Evolutionary conservation across 2,888 invertebrate species (phyloP), one percentile per base, ranked within the genome.

Genomic region (Pycnomerus fuliginosus): DNA sequence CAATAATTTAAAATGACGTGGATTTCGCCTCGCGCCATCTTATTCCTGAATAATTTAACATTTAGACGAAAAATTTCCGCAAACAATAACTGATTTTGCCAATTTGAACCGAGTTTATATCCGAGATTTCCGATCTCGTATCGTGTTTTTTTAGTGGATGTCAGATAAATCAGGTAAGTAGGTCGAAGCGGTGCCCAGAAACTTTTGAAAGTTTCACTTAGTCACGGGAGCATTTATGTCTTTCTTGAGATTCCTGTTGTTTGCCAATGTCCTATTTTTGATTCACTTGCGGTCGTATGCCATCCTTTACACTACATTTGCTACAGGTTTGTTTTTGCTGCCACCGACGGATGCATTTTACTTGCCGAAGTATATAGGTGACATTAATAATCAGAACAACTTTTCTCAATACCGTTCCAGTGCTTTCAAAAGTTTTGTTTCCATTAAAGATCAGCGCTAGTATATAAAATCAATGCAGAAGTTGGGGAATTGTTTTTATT

Each of bases 161-260:
- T 52, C 52, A 62, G 62, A 65, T 65, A 65, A 67, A 67, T 65
- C 66, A 64, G 65, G 64, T 61, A 55, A 37, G 28, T 46, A 41
- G 66, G 67, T 64, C 66, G 64, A 56, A 55, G 45, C 53, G 62
- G 64, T 61, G 64, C 58, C 60, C 54, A 52, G 53, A 56, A 67
- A 65, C 53, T 65, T 66, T 14, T 12, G 5, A 20, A 39, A 17
- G 24, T 44, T 39, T 37, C 24, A 33, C 39, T 34, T 44, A 32
- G 22, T 25, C 34, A 7, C 11, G 8, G 31, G 5, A 33, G 33
- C 30, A 39, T 34, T 36, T 35, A 27, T 35, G 43, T 42, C 42
- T 44, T 44, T 44, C 44, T 44, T 44, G 28, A 38, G 29, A 34
- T 28, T 42, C 38, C 13, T 36, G 32, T 41, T 48, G 43, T 48